Evolutionary conservation across 2,888 invertebrate genomes (phyloP).

Genomic region (Drosophila colorata): DNA sequence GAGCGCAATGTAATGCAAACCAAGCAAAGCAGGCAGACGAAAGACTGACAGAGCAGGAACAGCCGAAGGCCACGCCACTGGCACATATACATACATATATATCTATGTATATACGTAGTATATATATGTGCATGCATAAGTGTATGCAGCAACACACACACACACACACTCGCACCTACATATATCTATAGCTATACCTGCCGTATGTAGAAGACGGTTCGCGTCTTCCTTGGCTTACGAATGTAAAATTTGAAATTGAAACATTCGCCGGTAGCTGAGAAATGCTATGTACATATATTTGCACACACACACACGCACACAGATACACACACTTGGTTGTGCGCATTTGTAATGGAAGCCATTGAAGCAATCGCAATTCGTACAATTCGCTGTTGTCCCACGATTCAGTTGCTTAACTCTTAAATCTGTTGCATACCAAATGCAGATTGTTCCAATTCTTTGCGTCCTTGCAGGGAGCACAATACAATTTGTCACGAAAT

Average conservation of each 20-base stretch:
- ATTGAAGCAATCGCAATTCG: conserved; percentile 1
- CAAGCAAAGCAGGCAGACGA: conserved; percentile 20
- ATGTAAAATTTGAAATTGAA: conserved; percentile 55
- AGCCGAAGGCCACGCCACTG: conserved; percentile 26
- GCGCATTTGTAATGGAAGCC: conserved; percentile 20
- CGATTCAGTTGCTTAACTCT: not conserved
- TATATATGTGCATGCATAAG: not conserved
- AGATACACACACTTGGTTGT: not conserved
- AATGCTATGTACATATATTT: conserved; percentile 38
- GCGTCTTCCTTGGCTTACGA: conserved; percentile 28
- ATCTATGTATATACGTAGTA: not conserved
- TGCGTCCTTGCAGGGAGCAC: too few relatives aligned
- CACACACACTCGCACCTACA: not conserved
- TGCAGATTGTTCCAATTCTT: not conserved
- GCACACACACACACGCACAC: conserved; percentile 4
- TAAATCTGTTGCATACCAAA: conserved; percentile 6
- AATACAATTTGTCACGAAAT: too few relatives aligned
- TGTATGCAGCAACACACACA: not conserved
- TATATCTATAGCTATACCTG: not conserved
- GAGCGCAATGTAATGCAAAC: conserved; percentile 28
- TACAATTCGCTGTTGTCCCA: not conserved
- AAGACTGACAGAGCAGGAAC: conserved; percentile 10
- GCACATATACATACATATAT: not conserved
- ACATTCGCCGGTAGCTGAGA: conserved; percentile 13
- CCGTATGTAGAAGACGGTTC: conserved; percentile 11